Conservation (phyloP, 2,113 vertebrate species). For the Pelecanus crispus region DNA sequence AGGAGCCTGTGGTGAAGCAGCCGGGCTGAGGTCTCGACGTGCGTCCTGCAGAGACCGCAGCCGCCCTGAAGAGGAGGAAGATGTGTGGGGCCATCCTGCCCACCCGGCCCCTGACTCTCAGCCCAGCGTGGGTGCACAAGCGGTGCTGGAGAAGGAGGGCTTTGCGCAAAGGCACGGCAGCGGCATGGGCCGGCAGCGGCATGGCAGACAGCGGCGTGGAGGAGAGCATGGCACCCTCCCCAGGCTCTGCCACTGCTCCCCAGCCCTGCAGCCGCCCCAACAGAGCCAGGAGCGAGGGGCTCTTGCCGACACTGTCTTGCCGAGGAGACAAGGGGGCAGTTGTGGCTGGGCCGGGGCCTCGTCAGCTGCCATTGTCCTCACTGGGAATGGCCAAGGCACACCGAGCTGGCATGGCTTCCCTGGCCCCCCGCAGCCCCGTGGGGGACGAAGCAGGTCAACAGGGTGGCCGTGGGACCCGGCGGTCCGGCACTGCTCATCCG, state of each 20-base stretch:
- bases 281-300: background rate
- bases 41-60: background rate
- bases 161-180: accelerated
- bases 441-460: background rate
- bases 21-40: accelerated
- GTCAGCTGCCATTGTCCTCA: background rate
- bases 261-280: accelerated
- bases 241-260: background rate
- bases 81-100: background rate
- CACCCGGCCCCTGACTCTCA: accelerated
- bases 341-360: background rate
- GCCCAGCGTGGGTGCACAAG: background rate
- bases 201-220: background rate
- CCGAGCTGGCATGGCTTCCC: background rate
- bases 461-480: accelerated
- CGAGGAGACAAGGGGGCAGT: too few relatives aligned
- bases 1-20: background rate
- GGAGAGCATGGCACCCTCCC: too few relatives aligned
- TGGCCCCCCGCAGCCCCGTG: accelerated
- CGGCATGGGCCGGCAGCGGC: background rate
- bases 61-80: background rate
- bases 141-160: background rate
- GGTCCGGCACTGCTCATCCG: accelerated
- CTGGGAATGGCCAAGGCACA: background rate
- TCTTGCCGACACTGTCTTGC: background rate